Evolutionary conservation across 2,888 invertebrate species (phyloP).

Genomic region (Xanthorhoe spadicearia): DNA sequence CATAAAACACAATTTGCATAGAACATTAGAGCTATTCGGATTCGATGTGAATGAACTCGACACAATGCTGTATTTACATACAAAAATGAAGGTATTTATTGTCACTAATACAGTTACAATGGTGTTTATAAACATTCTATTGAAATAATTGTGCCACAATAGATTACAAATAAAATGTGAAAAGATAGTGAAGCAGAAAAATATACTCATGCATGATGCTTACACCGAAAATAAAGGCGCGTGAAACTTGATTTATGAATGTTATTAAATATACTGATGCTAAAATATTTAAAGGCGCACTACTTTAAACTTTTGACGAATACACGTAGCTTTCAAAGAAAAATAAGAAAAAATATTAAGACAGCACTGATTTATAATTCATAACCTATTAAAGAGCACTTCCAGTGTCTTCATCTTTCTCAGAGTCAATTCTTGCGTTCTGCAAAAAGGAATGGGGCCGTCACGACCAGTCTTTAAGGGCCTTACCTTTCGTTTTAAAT

Average conservation of each 20-base stretch:
- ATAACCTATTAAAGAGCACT: constrained; percentile 24
- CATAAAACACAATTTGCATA: constrained; percentile 47
- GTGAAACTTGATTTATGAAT: no score
- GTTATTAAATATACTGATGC: no score
- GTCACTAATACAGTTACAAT: constrained; percentile 51
- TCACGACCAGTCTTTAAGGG: constrained; percentile 61
- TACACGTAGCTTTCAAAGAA: not conserved
- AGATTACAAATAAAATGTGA: constrained; percentile 37
- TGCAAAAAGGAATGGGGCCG: constrained; percentile 62
- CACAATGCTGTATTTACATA: constrained; percentile 67
- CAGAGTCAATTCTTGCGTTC: constrained; percentile 40
- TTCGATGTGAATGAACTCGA: constrained; percentile 64
- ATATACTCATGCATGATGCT: constrained; percentile 10
- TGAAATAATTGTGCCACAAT: constrained; percentile 37
- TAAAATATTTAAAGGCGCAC: not conserved
- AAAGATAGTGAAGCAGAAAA: constrained; percentile 24
- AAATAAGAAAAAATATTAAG: not conserved
- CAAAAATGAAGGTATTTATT: constrained; percentile 55
- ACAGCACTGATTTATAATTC: constrained; percentile 6
- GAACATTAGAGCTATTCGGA: constrained; percentile 51
- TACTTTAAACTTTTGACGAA: not conserved
- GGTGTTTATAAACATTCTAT: constrained; percentile 52
- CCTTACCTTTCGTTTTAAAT: constrained; percentile 40
- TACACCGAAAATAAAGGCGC: not conserved
- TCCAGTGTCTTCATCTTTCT: constrained; percentile 32